phyloP scores from a whole-genome alignment of 2,797 vertebrate genomes.

The Propithecus deckenii region DNA sequence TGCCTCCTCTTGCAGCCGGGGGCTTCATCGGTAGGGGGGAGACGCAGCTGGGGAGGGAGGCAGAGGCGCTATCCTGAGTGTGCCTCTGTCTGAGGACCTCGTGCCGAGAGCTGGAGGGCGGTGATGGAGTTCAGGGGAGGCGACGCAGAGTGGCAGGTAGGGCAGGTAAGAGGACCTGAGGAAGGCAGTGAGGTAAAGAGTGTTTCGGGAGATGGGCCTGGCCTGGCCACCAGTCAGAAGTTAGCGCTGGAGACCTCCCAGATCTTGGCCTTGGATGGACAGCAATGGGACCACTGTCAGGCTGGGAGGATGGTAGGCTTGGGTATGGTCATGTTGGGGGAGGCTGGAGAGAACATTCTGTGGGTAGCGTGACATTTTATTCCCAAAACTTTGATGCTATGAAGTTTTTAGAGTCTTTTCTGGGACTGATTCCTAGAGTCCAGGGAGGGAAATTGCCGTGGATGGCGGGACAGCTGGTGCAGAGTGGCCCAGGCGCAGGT shows the following conservation, averaged over 20 bases:
- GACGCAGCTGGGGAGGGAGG: neutral
- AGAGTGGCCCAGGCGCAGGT: neutral
- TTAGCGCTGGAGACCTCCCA: neutral
- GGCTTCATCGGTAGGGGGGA: neutral
- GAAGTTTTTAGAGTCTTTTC: neutral
- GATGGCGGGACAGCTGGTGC: neutral
- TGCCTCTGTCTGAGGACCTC: neutral
- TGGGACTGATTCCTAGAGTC: neutral
- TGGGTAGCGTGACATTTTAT: neutral
- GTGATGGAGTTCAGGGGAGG: neutral
- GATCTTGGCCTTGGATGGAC: fast-evolving
- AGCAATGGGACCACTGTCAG: neutral
- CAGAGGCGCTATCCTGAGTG: neutral
- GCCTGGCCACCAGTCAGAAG: fast-evolving
- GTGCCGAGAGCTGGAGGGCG: fast-evolving
- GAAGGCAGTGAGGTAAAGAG: neutral
- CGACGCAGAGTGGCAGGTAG: fast-evolving
- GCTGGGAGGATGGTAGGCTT: fast-evolving
- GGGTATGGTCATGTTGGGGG: neutral
- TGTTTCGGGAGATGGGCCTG: neutral
- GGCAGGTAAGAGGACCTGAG: neutral
- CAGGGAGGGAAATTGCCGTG: neutral
- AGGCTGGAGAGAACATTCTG: neutral
- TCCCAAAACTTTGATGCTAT: neutral
- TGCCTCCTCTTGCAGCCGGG: neutral